These are phyloP conservation scores for Unio delphinus DNA, from an alignment of 2,888 invertebrate species.

Conservation along the genomic window DNA sequence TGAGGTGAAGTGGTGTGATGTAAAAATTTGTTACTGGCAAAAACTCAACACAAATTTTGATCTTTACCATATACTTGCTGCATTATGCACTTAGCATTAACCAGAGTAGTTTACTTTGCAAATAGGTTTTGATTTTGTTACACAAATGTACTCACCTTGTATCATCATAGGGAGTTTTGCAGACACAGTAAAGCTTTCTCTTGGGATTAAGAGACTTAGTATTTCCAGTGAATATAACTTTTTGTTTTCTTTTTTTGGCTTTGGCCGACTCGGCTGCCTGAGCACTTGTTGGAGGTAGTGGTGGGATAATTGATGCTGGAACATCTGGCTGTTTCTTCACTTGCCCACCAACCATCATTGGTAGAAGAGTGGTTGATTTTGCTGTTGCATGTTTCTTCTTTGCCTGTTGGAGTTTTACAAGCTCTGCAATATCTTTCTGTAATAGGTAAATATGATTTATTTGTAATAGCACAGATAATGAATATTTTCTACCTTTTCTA, in stretches of 20 bases:
- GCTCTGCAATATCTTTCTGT: slow-evolving; percentile 48
- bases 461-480: not conserved
- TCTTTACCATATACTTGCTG: too few relatives aligned
- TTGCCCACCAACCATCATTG: slow-evolving; percentile 22
- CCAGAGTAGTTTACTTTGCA: too few relatives aligned
- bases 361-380: slow-evolving; percentile 14
- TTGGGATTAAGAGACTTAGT: slow-evolving; percentile 39
- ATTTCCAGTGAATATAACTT: slow-evolving; percentile 61
- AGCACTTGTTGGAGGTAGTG: slow-evolving; percentile 32
- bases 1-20: too few relatives aligned
- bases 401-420: slow-evolving; percentile 19
- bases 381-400: slow-evolving; percentile 10
- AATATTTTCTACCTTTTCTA: not conserved
- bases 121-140: too few relatives aligned
- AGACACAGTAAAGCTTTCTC: slow-evolving; percentile 84
- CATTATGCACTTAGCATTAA: too few relatives aligned
- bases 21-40: too few relatives aligned
- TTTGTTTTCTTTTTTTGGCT: slow-evolving; percentile 62
- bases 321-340: slow-evolving; percentile 20
- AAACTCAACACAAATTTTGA: too few relatives aligned
- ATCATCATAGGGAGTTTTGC: slow-evolving; percentile 94
- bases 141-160: slow-evolving; percentile 80
- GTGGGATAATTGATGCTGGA: slow-evolving; percentile 18
- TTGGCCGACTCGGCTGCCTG: slow-evolving; percentile 34
- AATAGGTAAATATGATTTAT: not conserved